Percentiles rank a stretch among this genome's conserved stretches.
Evolutionary conservation across 2,113 vertebrate species (phyloP).

Genomic region (Pyxicephalus adspersus): DNA sequence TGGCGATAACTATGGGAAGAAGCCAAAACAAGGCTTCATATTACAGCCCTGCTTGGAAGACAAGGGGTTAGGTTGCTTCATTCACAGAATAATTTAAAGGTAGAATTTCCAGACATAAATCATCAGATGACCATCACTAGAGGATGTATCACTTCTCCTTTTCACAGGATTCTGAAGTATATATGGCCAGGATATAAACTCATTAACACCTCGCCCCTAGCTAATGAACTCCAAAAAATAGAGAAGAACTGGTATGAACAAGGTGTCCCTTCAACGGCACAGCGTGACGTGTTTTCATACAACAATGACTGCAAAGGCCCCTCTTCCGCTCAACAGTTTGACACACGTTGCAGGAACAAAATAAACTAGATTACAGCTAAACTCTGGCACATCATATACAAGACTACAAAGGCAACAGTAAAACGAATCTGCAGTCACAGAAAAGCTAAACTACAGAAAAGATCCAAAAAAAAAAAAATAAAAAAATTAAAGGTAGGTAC

Average conservation of each 20-base stretch:
- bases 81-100: conserved; percentile 3
- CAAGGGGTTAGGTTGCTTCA: conserved; percentile 1
- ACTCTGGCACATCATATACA: no score
- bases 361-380: no score
- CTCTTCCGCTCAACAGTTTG: background rate
- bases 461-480: no score
- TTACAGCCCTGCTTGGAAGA: conserved; percentile 12
- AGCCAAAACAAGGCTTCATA: conserved; percentile 6
- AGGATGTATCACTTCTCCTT: conserved; percentile 44
- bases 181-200: conserved; percentile 57
- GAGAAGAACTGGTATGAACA: background rate
- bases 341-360: no score
- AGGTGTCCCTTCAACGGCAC: background rate
- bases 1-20: conserved; percentile 28
- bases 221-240: conserved; percentile 55
- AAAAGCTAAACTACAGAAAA: no score
- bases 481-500: background rate
- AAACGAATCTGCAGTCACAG: no score
- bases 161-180: conserved; percentile 52
- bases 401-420: no score
- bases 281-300: background rate
- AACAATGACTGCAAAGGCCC: background rate
- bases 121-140: conserved; percentile 40
- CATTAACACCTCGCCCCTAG: conserved; percentile 58
- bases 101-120: conserved; percentile 35